Base-by-base conservation (phyloP, 1,140 invertebrate genomes). In the Macrotrachela quadricornifera region DNA sequence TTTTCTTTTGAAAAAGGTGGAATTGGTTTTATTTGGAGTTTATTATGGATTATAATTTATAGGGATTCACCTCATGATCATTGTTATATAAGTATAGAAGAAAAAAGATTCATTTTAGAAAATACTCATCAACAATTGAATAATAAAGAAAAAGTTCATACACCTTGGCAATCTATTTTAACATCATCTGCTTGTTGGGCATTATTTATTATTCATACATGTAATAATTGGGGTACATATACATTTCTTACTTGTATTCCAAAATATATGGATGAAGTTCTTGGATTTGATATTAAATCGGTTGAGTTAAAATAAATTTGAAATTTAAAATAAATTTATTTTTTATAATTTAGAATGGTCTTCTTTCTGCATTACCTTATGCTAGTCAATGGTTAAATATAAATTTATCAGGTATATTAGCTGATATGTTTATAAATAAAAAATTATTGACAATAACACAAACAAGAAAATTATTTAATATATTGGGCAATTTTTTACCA, bases 181-280 rank as follows among this genome's bases (percentile, higher is more conserved):
- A 78, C 76, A 1, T 88, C 85, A 0, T 61, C 74, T 1, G 81
- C 85, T 0, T 85, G 94, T 6, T 91, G 84, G 83, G 85, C 86
- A 3, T 85, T 92, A 62, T 76, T 91, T 49, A 68, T 87, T n/a
- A 84, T 83, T 0, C 87, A 94, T 64, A 82, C 79, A 38, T 79
- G 82, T 49, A 85, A 84, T 55, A 87, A 92, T 55, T 95, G 87
- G 73, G 83, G 85, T 1, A 65, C 11, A 15, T 53, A 53, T 42
- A 13, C 56, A 85, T 87, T 0, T 10, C 59, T 70, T 6, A 69
- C 68, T 10, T 65, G 64, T 53, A 68, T 70, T 38, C 69, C 69
- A 16, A 66, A 61, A 10, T 70, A 68, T 58, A 62, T 69, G 56
- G 66, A 59, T 38, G 66, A 70, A 53, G 68, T 71, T 1, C 61